Conservation (phyloP, 2,888 invertebrate genomes). For the Euplagia quadripunctaria region DNA sequence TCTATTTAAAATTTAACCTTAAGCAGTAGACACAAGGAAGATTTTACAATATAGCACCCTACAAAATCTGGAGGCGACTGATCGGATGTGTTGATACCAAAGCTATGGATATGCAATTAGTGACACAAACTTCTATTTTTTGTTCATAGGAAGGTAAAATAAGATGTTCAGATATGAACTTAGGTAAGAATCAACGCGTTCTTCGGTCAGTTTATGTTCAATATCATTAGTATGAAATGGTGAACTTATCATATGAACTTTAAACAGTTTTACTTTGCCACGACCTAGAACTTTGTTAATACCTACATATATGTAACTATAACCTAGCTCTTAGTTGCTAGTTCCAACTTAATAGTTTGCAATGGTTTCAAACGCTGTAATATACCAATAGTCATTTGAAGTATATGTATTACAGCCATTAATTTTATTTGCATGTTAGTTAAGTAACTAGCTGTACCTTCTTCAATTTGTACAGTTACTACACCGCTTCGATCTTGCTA, state of each 20-base stretch:
- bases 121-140: slow-evolving; percentile 71
- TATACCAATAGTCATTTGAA: no score
- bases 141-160: slow-evolving; percentile 54
- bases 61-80: slow-evolving; percentile 64
- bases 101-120: slow-evolving; percentile 83
- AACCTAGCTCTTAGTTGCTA: neutral
- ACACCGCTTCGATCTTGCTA: neutral
- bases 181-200: slow-evolving; percentile 28
- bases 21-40: slow-evolving; percentile 41
- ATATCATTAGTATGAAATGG: slow-evolving; percentile 32
- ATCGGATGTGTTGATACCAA: slow-evolving; percentile 84
- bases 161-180: slow-evolving; percentile 57
- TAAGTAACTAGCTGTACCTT: neutral
- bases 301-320: neutral
- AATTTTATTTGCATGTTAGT: neutral
- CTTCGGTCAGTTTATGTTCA: slow-evolving; percentile 18
- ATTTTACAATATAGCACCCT: slow-evolving; percentile 38
- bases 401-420: neutral
- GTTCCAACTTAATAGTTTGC: neutral
- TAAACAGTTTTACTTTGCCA: neutral
- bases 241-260: neutral
- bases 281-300: slow-evolving; percentile 21
- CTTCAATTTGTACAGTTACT: neutral
- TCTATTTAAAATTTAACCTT: slow-evolving; percentile 53
- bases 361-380: neutral